Evolutionary conservation across 35 echinoderm and acorn worm genomes (phyloP), one percentile per base, ranked within the genome.

Genomic region (Nesometra sesokonis): DNA sequence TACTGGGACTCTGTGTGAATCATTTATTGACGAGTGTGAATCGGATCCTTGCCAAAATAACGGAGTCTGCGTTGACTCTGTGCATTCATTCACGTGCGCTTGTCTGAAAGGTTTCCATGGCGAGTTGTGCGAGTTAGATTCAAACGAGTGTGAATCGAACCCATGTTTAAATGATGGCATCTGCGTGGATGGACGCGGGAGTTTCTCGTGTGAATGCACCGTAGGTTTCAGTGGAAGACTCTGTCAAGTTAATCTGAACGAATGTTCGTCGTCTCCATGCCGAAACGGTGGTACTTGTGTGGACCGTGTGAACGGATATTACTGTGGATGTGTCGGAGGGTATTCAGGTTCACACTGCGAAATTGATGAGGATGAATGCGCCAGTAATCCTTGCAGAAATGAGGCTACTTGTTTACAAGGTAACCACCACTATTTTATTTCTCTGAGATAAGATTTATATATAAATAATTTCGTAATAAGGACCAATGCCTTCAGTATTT

Each of bases 201-300:
- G 52, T 2, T 67, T 67, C 23, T 19, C 52, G 52, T 67, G 52
- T 67, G 52, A 67, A 67, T 97, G 94, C 77, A n/a, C 82, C 13
- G 32, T 77, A 1, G 94, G 94, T 11, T 97, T 81, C 39, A 31
- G 32, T 17, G 94, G 91, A 13, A 47, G 9, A 32, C 39, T 80
- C 78, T 97, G 94, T 67, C 85, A 93, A 76, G 40, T 77, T 4
- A 93, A 93, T 77, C 37, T 88, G 7, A 32, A 93, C 37, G 93
- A 95, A 40, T 97, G 94, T 78, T 17, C 43, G 8, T 35, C 85
- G 0, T 79, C 57, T 35, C 87, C 87, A 13, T 89, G 87, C 46
- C 47, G 78, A 31, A 80, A 46, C 29, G 87, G 80, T 19, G 30
- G 78, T n/a, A 82, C 39, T 11, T 89, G 87, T 83, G 27, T 57